phyloP scores from a whole-genome alignment of 2,113 vertebrate species.

The Herpailurus yagouaroundi region DNA sequence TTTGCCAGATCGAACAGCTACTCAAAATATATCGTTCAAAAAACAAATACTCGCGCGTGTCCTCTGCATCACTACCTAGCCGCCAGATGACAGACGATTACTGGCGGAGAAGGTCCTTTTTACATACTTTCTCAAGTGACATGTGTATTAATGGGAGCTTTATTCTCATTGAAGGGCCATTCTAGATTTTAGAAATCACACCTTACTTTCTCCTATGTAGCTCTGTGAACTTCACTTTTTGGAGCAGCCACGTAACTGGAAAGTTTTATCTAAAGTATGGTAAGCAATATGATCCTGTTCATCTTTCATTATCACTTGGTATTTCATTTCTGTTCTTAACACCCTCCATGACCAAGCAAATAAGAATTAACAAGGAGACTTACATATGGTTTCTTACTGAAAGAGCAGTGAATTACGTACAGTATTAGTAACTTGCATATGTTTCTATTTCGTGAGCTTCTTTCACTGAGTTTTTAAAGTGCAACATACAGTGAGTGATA shows the following conservation, averaged over 20 bases:
- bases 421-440: not conserved
- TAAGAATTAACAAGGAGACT: not conserved
- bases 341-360: not conserved
- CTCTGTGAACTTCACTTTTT: not conserved
- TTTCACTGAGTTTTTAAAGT: not conserved
- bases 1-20: not conserved
- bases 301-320: not conserved
- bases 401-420: not conserved
- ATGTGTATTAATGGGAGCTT: not conserved
- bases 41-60: not conserved
- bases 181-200: not conserved
- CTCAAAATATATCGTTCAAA: not conserved
- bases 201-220: not conserved
- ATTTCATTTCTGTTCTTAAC: conserved; percentile 15
- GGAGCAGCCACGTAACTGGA: not conserved
- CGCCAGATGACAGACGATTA: not conserved
- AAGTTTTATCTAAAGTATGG: not conserved
- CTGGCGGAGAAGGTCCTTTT: not conserved
- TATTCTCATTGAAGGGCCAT: not conserved
- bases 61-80: not conserved
- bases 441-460: not conserved
- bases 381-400: not conserved
- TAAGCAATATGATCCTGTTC: not conserved
- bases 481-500: not conserved
- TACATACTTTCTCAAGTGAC: not conserved